Percentiles rank a stretch among this genome's conserved stretches.
Evolutionary conservation across 1,140 invertebrate species (phyloP).

Genomic region (Ruditapes philippinarum): DNA sequence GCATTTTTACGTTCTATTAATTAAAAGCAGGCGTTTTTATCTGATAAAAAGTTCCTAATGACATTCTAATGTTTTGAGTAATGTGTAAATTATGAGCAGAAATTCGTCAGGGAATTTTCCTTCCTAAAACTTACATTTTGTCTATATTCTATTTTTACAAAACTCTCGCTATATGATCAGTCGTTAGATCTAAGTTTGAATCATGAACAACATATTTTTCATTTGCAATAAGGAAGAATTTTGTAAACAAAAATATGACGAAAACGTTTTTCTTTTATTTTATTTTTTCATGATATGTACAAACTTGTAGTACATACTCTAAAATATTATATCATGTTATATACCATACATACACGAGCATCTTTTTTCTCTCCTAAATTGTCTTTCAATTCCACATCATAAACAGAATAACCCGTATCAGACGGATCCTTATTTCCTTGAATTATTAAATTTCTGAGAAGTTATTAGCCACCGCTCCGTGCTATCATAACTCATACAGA

Average conservation of each 20-base stretch:
- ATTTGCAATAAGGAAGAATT: no score
- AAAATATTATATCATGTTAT: no score
- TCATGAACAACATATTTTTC: no score
- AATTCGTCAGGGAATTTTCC: background rate
- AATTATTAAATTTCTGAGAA: constrained; percentile 47
- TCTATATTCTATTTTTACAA: no score
- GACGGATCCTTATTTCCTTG: background rate
- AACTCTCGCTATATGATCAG: no score
- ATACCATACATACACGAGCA: no score
- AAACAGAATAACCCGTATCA: constrained; percentile 11
- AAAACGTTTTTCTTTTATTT: no score
- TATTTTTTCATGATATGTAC: no score
- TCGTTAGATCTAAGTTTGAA: no score
- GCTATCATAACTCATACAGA: constrained; percentile 28
- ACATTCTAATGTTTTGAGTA: background rate
- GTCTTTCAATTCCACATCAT: background rate
- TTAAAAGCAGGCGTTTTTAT: background rate
- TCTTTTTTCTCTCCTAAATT: background rate
- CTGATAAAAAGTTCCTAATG: background rate
- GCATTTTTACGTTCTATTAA: background rate
- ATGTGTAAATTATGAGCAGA: background rate
- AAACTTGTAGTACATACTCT: no score
- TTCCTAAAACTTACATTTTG: no score
- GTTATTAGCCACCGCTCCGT: constrained; percentile 19
- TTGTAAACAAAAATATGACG: no score